These are phyloP conservation scores for Neuroscelio doddi DNA, from an alignment of 2,888 invertebrate species.

Conservation along the genomic window DNA sequence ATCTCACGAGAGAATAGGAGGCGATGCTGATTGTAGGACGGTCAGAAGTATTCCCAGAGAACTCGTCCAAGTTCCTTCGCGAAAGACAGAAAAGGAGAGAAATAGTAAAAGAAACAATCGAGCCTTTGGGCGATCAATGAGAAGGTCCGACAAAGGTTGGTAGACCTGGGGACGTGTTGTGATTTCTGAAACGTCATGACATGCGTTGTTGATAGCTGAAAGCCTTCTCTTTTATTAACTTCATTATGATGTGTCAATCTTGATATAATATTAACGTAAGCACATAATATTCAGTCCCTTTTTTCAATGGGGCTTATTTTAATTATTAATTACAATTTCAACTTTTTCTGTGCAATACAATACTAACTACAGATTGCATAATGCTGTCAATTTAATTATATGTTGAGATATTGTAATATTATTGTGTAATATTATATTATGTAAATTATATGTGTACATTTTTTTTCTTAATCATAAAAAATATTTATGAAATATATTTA, in stretches of 20 bases:
- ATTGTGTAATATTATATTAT: too few relatives aligned
- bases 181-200: slow-evolving; percentile 6
- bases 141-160: slow-evolving; percentile 20
- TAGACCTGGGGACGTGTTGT: slow-evolving; percentile 10
- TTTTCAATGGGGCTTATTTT: too few relatives aligned
- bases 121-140: slow-evolving; percentile 19
- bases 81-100: not conserved
- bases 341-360: too few relatives aligned
- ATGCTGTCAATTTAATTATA: too few relatives aligned
- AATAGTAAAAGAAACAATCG: slow-evolving; percentile 25
- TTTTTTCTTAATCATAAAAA: too few relatives aligned
- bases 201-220: slow-evolving; percentile 4
- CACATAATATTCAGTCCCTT: too few relatives aligned
- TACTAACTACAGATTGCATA: too few relatives aligned
- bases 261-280: too few relatives aligned
- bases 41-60: slow-evolving; percentile 12
- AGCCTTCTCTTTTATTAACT: slow-evolving; percentile 1
- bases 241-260: slow-evolving; percentile 7
- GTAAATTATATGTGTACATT: too few relatives aligned
- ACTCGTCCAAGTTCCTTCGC: not conserved
- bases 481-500: too few relatives aligned
- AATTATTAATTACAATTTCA: too few relatives aligned
- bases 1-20: slow-evolving; percentile 21
- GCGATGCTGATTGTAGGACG: slow-evolving; percentile 25
- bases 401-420: too few relatives aligned